Base-by-base conservation (phyloP, 2,888 invertebrate genomes). In the Cryptophagus acutangulus region DNA sequence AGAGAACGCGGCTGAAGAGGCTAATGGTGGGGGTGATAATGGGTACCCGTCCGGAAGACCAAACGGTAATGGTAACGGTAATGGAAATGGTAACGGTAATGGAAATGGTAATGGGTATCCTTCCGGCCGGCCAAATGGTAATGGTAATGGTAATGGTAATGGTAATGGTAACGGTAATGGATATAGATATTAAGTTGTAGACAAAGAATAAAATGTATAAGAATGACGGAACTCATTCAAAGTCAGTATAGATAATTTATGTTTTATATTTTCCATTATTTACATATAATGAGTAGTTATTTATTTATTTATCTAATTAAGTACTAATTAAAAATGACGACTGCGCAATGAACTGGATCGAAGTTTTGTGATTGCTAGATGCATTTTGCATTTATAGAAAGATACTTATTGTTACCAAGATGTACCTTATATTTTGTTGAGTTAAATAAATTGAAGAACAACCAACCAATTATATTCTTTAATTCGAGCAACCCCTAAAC, bases 1-100 rank as follows among this genome's bases (percentile, higher is more conserved):
- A 34, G 66, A 71, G 15, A 70, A 69, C 17, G 73, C 74, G 9
- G 74, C 73, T 3, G 75, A 63, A 51, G 70, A 68, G 58, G 67
- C 66, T 3, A 61, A 60, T 16, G 59, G 56, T 15, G 46, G 52
- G 2, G 60, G 57, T 13, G 62, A 62, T 15, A 52, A 52, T 8
- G 47, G 43, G 5, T 44, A 39, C n/a, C 48, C 45, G 3, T 46
- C 46, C 37, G 49, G 48, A n/a, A 30, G 38, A 30, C 24, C 35
- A 14, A 33, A 24, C 13, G 49, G 49, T 12, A 55, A 54, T 2
- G 60, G 58, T n/a, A 56, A 61, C 43, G 58, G 53, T 1, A 40
- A 57, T 38, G 41, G 59, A 34, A 40, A 52, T 17, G 47, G 46
- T 26, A 42, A 43, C 2, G 39, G 44, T 35, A 56, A 56, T 5